Percentiles rank a stretch among this genome's conserved stretches.
Conservation (phyloP, 1,140 invertebrate genomes). For the Sesamia nonagrioides region DNA sequence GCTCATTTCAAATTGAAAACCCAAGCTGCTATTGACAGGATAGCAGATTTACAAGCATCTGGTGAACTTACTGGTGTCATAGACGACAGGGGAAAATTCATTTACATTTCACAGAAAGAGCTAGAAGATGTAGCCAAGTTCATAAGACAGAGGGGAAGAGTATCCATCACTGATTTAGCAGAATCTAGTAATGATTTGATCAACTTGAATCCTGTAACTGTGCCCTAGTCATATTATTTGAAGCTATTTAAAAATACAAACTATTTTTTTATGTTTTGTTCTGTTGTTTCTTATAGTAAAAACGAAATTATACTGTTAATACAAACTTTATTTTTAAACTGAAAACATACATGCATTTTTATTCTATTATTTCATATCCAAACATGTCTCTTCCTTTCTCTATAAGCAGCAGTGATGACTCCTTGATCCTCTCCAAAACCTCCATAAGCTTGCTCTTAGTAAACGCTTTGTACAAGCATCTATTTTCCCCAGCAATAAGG, state of each 20-base stretch:
- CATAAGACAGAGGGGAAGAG: constrained; percentile 97
- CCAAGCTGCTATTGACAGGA: constrained; percentile 94
- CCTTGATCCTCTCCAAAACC: constrained; percentile 92
- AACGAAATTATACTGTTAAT: constrained; percentile 55
- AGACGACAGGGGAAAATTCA: constrained; percentile 99
- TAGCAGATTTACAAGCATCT: constrained; percentile 94
- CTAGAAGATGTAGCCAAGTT: constrained; percentile 98
- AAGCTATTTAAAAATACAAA: constrained; percentile 12
- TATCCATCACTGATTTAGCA: constrained; percentile 97
- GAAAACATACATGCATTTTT: constrained; percentile 57
- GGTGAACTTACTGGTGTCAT: constrained; percentile 97
- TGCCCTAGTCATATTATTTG: constrained; percentile 51
- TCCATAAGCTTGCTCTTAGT: constrained; percentile 92
- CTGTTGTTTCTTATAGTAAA: constrained; percentile 21
- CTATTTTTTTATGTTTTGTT: constrained; percentile 32
- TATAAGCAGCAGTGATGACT: constrained; percentile 91
- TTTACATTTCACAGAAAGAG: constrained; percentile 98
- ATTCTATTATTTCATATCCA: constrained; percentile 87
- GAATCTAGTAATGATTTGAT: constrained; percentile 98
- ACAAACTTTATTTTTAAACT: constrained; percentile 65
- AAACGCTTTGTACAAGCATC: constrained; percentile 94
- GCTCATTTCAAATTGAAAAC: constrained; percentile 97
- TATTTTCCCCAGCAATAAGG: constrained; percentile 92
- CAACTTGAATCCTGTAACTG: constrained; percentile 91
- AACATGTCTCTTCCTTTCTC: constrained; percentile 93